Evolutionary conservation across 2,888 invertebrate genomes (phyloP).

Genomic region (Scaptomyza cyrtandrae): DNA sequence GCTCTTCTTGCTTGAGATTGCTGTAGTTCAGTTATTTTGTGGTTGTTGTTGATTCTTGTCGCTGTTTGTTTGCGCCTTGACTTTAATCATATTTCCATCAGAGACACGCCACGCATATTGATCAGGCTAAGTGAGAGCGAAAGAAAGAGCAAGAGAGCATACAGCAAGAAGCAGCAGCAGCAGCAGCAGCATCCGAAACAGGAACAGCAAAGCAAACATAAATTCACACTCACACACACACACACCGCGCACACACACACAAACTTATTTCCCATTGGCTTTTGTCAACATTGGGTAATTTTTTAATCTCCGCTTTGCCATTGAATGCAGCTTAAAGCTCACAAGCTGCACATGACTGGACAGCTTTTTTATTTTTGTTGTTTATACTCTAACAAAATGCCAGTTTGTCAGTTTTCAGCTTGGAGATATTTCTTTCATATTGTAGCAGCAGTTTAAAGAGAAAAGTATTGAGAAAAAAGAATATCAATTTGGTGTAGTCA

Average conservation of each 20-base stretch:
- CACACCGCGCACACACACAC: background rate
- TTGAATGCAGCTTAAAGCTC: constrained; percentile 53
- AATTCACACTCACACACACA: constrained; percentile 19
- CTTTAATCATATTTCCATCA: constrained; percentile 78
- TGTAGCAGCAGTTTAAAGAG: too few species aligned
- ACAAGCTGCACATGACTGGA: constrained; percentile 50
- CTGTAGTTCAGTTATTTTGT: constrained; percentile 4
- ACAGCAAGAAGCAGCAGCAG: constrained; percentile 25
- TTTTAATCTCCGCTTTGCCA: constrained; percentile 70
- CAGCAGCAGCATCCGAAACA: constrained; percentile 28
- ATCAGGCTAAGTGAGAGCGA: constrained; percentile 37
- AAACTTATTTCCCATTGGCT: constrained; percentile 36
- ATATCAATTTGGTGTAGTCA: too few species aligned
- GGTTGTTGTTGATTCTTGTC: constrained; percentile 28
- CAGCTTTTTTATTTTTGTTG: constrained; percentile 19
- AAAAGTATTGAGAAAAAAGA: too few species aligned
- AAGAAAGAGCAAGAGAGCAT: constrained; percentile 5
- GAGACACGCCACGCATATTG: constrained; percentile 68
- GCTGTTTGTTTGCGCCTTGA: constrained; percentile 68
- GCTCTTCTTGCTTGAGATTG: constrained; percentile 3
- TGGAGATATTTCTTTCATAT: too few species aligned
- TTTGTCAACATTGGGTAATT: constrained; percentile 70
- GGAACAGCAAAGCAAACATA: constrained; percentile 54
- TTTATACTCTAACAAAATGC: constrained; percentile 13
- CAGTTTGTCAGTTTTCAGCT: background rate